Evolutionary conservation across 2,797 vertebrate genomes (phyloP), one percentile per base, ranked within the genome.

Genomic region (Zenarchopterus dispar): DNA sequence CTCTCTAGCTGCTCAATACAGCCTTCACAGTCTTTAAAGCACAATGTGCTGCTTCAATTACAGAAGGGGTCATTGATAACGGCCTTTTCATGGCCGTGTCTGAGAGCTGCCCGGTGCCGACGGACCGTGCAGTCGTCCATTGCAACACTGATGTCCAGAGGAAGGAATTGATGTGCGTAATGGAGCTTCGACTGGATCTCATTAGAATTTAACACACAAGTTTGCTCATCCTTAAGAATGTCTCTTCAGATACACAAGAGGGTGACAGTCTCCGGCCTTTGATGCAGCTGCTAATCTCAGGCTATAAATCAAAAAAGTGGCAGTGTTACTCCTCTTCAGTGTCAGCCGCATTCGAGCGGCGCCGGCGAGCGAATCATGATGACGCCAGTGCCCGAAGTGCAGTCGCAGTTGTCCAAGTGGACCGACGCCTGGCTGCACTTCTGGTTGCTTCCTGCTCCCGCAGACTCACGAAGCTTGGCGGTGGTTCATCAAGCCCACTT

Each of bases 1-100:
- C 79, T 80, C 67, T 65, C 28, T 70, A 73, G 68, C 79, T 74
- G 74, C 61, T 78, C 56, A 56, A 62, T 62, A 39, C 75, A 76
- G 79, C 65, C 65, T 84, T 44, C 39, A n/a, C 67, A 55, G 71
- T 81, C 72, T 61, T 69, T 77, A 53, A 69, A 61, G 55, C 76
- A 68, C 66, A 73, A 56, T 77, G 65, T 24, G 21, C 60, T 52
- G 68, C 73, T 76, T 78, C 75, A 81, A 79, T 82, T 82, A 72
- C 84, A 58, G 66, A 82, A 80, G 73, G 70, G 87, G 88, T 90
- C 85, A 84, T 48, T 56, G 84, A 69, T 85, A 85, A 89, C 78
- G 51, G 59, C 49, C 57, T 74, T 75, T 85, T 79, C 65, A 75
- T 67, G 70, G 70, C 76, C 23, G 46, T 71, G 48, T 80, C 56